Evolutionary conservation across 2,797 vertebrate genomes (phyloP).

Genomic region (Enteromius treurensis): DNA sequence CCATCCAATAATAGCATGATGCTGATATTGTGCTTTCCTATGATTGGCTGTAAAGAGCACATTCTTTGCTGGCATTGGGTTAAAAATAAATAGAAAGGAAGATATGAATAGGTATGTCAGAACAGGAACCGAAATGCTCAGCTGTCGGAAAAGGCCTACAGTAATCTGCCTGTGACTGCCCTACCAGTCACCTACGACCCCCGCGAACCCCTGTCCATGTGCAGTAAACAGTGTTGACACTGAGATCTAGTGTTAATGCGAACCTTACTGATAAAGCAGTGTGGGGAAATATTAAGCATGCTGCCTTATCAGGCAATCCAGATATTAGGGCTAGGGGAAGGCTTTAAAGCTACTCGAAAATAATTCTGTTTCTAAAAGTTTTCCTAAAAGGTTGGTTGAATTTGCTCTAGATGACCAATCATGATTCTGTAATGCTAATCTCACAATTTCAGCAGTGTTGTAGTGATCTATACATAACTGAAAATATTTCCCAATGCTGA

Average conservation of each 20-base stretch:
- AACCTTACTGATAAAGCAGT: slow-evolving; percentile 1
- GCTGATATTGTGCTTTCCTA: background rate
- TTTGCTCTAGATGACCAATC: background rate
- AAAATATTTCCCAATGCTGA: background rate
- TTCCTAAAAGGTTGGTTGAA: background rate
- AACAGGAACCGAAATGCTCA: slow-evolving; percentile 51
- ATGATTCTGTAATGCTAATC: slow-evolving; percentile 3
- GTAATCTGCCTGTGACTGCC: slow-evolving; percentile 28
- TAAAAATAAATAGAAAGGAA: slow-evolving; percentile 57
- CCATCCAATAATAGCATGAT: background rate
- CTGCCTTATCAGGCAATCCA: background rate
- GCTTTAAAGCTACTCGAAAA: background rate
- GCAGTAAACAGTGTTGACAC: slow-evolving; percentile 18
- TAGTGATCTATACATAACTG: background rate
- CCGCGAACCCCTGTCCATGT: slow-evolving; percentile 10
- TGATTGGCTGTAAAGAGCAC: slow-evolving; percentile 17
- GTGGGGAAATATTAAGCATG: background rate
- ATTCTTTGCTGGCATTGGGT: background rate
- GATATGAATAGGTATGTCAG: slow-evolving; percentile 41
- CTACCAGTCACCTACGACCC: slow-evolving; percentile 42
- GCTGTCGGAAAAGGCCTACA: slow-evolving; percentile 50
- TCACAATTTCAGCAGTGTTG: background rate
- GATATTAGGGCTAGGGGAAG: background rate
- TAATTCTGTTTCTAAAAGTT: background rate
- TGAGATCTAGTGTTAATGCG: slow-evolving; percentile 13